Percentiles rank a stretch among this genome's conserved stretches.
Conservation (phyloP, 2,113 vertebrate genomes). For the Tyto alba region DNA sequence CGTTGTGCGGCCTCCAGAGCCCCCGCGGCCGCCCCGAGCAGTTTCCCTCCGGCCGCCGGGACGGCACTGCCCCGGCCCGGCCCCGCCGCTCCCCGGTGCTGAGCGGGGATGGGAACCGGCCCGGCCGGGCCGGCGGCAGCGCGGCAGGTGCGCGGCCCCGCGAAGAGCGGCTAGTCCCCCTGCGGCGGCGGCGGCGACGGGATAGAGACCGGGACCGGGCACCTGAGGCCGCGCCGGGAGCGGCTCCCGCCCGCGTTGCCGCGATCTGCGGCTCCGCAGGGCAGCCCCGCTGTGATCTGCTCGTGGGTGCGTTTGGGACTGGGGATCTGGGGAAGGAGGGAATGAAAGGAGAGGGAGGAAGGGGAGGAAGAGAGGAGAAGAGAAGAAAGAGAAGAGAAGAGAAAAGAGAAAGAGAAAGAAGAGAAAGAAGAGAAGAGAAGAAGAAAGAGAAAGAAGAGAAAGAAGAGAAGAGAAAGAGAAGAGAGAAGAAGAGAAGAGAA, state of each 20-base stretch:
- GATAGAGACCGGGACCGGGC: neutral
- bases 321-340: neutral
- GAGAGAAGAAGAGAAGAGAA: fast-evolving
- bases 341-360: neutral
- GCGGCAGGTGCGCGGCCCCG: neutral
- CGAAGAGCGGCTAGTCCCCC: neutral
- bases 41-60: neutral
- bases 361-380: too few species aligned
- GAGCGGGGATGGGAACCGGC: too few species aligned
- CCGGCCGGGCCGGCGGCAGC: neutral
- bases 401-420: fast-evolving
- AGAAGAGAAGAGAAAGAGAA: fast-evolving
- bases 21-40: neutral
- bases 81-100: neutral
- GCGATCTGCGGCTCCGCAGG: neutral
- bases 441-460: fast-evolving
- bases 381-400: too few species aligned
- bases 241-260: neutral
- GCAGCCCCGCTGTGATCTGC: neutral
- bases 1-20: neutral
- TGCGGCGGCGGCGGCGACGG: neutral
- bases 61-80: too few species aligned
- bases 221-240: neutral
- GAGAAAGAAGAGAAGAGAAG: fast-evolving
- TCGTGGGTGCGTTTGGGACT: neutral